Evolutionary conservation across 2,113 vertebrate genomes (phyloP).

Genomic region (Tragelaphus buxtoni): DNA sequence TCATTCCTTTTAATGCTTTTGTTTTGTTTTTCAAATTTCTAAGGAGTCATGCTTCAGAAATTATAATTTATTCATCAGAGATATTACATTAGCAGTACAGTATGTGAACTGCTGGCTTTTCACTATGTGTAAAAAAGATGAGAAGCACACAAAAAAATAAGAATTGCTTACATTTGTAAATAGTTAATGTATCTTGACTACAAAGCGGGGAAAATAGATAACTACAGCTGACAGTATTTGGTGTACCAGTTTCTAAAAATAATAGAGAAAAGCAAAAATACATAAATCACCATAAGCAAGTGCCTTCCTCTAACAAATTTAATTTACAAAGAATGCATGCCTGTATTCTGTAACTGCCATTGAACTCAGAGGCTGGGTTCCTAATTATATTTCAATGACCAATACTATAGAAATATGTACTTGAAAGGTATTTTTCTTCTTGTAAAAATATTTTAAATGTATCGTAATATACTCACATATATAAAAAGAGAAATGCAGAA

Average conservation of each 20-base stretch:
- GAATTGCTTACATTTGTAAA: background rate
- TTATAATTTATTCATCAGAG: conserved; percentile 20
- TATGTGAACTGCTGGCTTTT: background rate
- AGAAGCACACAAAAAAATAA: background rate
- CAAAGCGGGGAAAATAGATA: background rate
- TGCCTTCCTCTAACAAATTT: background rate
- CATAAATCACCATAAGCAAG: background rate
- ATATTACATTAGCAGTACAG: background rate
- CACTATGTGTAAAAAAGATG: background rate
- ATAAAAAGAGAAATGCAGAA: background rate
- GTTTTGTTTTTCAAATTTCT: conserved; percentile 49
- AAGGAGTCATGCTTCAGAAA: conserved; percentile 12
- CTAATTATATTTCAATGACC: background rate
- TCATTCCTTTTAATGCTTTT: conserved; percentile 11
- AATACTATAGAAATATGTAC: background rate
- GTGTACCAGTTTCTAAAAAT: background rate
- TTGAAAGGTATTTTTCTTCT: background rate
- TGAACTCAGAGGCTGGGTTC: background rate
- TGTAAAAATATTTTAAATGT: background rate
- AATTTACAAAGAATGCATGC: background rate
- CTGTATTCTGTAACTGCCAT: background rate
- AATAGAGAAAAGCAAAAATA: background rate
- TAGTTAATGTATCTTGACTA: background rate
- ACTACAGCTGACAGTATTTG: background rate
- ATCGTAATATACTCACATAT: background rate